phyloP scores from a whole-genome alignment of 1,140 invertebrate species.

The Triops cancriformis region DNA sequence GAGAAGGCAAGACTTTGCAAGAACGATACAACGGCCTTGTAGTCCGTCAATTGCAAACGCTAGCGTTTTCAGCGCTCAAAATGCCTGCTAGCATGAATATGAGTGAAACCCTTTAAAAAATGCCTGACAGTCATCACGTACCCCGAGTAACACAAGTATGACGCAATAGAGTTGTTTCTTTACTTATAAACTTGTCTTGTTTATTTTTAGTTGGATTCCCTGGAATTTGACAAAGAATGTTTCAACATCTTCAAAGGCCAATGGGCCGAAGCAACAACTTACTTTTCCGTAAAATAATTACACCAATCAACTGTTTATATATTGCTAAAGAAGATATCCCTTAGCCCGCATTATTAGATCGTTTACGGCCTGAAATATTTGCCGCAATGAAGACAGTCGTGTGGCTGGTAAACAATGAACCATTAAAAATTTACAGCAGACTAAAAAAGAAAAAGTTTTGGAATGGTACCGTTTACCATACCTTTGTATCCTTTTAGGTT shows the following conservation, averaged over 20 bases:
- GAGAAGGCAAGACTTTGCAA: too few species aligned
- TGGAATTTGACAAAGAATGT: conserved; percentile 7
- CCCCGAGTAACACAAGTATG: conserved; percentile 4
- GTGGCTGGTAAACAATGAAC: neutral
- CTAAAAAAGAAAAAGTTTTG: too few species aligned
- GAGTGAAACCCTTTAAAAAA: neutral
- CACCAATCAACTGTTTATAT: neutral
- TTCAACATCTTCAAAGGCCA: neutral
- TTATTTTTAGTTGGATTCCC: neutral
- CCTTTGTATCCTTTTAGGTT: neutral
- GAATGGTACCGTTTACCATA: too few species aligned
- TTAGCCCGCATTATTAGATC: neutral
- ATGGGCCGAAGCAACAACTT: neutral
- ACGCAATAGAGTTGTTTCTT: neutral
- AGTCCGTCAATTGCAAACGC: too few species aligned
- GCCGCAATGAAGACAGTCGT: neutral
- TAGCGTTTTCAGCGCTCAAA: too few species aligned
- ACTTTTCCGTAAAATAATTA: neutral
- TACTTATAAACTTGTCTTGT: neutral
- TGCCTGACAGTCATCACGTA: neutral
- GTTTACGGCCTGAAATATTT: neutral
- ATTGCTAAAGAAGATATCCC: neutral
- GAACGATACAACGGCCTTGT: too few species aligned
- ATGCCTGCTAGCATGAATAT: too few species aligned
- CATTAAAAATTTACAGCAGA: too few species aligned